Evolutionary conservation across 2,113 vertebrate genomes (phyloP).

Genomic region (Rhea americana): DNA sequence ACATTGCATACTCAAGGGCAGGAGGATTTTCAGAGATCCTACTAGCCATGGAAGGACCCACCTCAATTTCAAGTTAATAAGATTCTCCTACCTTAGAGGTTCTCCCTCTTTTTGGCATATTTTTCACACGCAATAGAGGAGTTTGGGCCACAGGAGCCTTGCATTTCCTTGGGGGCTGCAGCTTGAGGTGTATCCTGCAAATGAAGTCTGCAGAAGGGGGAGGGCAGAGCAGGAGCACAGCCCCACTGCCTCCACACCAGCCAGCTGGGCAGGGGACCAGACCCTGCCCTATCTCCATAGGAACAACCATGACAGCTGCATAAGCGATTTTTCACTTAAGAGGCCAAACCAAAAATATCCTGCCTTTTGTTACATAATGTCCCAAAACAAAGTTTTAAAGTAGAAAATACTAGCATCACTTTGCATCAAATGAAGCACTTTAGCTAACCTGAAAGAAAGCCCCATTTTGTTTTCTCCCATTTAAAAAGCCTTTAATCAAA

Average conservation of each 20-base stretch:
- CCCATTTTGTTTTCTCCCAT: too few relatives aligned
- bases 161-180: not conserved
- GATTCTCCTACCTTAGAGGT: not conserved
- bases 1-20: not conserved
- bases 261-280: not conserved
- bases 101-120: not conserved
- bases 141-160: not conserved
- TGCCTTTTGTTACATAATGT: not conserved
- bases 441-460: not conserved
- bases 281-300: not conserved
- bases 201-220: accelerated
- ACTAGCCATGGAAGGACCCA: not conserved
- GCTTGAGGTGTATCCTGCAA: not conserved
- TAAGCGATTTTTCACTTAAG: not conserved
- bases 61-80: not conserved
- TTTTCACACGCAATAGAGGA: not conserved
- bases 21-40: not conserved
- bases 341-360: not conserved
- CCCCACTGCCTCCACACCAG: not conserved
- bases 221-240: not conserved
- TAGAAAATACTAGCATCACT: not conserved
- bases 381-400: not conserved
- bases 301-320: not conserved
- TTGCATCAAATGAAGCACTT: not conserved
- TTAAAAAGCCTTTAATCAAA: too few relatives aligned